These are phyloP conservation scores for Drosophila buzzatii DNA, from an alignment of 2,888 invertebrate species.

Conservation along the genomic window DNA sequence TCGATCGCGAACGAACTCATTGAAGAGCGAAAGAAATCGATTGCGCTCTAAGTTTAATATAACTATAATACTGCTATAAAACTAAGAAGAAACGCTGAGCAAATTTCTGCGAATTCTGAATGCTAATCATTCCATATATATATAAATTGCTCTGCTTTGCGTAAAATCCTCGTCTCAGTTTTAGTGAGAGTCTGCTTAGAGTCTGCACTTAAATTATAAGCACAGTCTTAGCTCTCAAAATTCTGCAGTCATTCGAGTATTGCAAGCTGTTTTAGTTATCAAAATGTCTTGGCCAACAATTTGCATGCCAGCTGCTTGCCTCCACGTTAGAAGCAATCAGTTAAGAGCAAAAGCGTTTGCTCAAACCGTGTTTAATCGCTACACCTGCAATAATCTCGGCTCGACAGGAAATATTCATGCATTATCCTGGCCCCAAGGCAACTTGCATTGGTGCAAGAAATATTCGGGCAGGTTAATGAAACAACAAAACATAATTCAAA, in stretches of 20 bases:
- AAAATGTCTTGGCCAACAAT: neutral
- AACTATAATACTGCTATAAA: no score
- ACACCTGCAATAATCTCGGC: neutral
- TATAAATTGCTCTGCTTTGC: no score
- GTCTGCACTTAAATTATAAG: neutral
- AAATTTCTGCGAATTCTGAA: no score
- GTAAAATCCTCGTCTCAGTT: no score
- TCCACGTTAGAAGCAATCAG: neutral
- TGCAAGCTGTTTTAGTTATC: neutral
- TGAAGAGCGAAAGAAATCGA: no score
- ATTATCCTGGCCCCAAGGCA: neutral
- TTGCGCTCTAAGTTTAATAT: no score
- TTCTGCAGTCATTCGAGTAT: neutral
- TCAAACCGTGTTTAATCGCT: neutral
- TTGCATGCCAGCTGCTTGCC: neutral
- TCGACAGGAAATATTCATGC: neutral
- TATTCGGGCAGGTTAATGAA: neutral
- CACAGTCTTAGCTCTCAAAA: neutral
- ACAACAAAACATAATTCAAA: neutral
- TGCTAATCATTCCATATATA: no score
- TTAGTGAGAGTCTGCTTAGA: neutral
- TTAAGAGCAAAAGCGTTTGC: neutral
- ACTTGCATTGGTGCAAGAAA: neutral
- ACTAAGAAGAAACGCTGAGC: no score
- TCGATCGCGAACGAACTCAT: no score